Base-by-base conservation (phyloP, 1,140 invertebrate species). In the Potamilus streckersoni region DNA sequence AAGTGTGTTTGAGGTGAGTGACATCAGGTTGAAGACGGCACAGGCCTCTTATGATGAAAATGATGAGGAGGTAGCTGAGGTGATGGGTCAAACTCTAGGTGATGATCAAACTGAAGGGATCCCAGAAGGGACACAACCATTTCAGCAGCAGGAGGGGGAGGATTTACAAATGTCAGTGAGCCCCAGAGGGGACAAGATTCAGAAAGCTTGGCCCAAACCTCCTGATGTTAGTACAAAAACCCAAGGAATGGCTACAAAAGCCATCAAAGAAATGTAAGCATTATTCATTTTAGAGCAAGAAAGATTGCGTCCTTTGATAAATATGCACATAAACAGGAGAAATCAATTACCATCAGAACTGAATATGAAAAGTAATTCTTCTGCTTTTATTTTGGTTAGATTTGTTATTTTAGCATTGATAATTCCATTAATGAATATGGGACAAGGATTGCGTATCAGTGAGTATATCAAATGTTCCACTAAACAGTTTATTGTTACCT, bases 1-100 rank as follows among this genome's bases (percentile, higher is more conserved):
- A 16, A 58, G 38, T 19, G n/a, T 60, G 80, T 92, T 95, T 74
- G 95, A 97, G 90, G 95, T 97, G 2, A 92, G 94, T 84, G 93
- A 95, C 88, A 95, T 95, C 57, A 63, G 49, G 38, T 69, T 27
- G 17, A 58, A 61, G 59, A 79, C 80, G 58, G 61, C 71, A 17
- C 77, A 80, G 58, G 76, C 84, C 56, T 79, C 71, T 13, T 86
- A 86, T 64, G 83, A 88, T 76, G 88, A 88, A 68, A 83, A 86
- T 74, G 85, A 89, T 66, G 84, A 89, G 23, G 88, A 88, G 68
- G 88, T 88, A 16, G 88, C 86, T 14, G 85, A 85, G 58, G 85
- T 85, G 8, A 69, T 85, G 38, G 84, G 83, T n/a, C 81, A 82
- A 23, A 73, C 67, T 38, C 75, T 78, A 20, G 73, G 70, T n/a